Evolutionary conservation across 2,113 vertebrate species (phyloP).

Genomic region (Athene cunicularia): DNA sequence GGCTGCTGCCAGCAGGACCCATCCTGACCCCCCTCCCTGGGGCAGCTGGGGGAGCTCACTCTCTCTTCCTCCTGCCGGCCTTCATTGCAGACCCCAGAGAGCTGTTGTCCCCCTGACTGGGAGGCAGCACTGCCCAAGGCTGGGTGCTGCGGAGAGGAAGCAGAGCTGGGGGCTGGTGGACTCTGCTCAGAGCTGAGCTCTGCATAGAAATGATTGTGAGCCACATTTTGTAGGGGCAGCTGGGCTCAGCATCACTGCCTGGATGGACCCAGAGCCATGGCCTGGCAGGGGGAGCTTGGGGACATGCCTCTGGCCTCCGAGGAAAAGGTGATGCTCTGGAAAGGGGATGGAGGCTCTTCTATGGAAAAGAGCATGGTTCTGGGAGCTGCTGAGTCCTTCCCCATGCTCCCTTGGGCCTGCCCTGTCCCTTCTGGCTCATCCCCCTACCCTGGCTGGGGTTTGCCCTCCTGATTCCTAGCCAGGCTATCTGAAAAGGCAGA

Average conservation of each 20-base stretch:
- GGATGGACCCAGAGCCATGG: background rate
- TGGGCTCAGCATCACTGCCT: background rate
- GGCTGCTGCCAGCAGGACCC: background rate
- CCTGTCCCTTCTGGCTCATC: background rate
- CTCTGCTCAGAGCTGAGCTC: background rate
- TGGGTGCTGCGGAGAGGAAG: rapidly evolving
- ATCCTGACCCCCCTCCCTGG: background rate
- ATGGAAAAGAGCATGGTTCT: background rate
- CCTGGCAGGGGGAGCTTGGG: background rate
- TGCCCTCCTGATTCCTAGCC: background rate
- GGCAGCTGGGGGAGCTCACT: rapidly evolving
- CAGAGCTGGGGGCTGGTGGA: background rate
- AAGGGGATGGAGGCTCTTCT: background rate
- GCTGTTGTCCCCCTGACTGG: background rate
- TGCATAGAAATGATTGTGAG: background rate
- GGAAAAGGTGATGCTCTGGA: background rate
- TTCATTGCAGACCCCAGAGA: background rate
- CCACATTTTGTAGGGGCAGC: background rate
- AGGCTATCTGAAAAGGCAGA: background rate
- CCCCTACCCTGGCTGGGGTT: background rate
- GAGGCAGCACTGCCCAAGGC: background rate
- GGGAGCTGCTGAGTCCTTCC: background rate
- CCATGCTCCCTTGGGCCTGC: background rate
- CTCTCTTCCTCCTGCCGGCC: background rate
- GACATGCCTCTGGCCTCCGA: background rate